phyloP scores from a whole-genome alignment of 2,113 vertebrate genomes.

The Ariopsis seemanni region DNA sequence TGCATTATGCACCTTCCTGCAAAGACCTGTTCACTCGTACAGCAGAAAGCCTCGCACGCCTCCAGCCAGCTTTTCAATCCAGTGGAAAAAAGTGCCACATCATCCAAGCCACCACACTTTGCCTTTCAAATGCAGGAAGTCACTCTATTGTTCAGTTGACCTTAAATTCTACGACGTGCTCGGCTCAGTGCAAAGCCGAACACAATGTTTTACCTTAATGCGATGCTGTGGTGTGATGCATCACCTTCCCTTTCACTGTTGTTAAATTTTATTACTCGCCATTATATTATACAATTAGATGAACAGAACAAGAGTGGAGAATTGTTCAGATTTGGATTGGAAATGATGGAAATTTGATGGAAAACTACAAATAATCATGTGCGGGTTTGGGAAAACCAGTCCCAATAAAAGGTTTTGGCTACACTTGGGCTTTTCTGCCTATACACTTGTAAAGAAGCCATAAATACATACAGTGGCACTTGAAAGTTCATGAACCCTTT shows the following conservation, averaged over 20 bases:
- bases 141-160: conserved; percentile 54
- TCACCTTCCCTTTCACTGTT: neutral
- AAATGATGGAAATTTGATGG: neutral
- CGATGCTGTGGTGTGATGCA: neutral
- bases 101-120: conserved; percentile 27
- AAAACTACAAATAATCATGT: neutral
- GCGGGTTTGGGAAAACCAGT: neutral
- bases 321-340: neutral
- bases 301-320: neutral
- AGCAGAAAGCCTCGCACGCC: neutral
- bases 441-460: neutral
- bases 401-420: neutral
- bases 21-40: neutral
- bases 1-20: neutral
- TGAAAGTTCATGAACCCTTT: no score
- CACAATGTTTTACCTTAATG: neutral
- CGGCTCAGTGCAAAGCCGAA: neutral
- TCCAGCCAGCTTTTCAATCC: neutral
- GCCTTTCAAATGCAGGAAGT: conserved; percentile 57
- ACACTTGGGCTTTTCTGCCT: neutral
- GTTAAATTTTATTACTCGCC: neutral
- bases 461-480: no score
- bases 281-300: neutral
- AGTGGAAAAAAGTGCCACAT: neutral
- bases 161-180: neutral